Evolutionary conservation across 2,888 invertebrate species (phyloP), one percentile per base, ranked within the genome.

Genomic region (Epistrophe grossulariae): DNA sequence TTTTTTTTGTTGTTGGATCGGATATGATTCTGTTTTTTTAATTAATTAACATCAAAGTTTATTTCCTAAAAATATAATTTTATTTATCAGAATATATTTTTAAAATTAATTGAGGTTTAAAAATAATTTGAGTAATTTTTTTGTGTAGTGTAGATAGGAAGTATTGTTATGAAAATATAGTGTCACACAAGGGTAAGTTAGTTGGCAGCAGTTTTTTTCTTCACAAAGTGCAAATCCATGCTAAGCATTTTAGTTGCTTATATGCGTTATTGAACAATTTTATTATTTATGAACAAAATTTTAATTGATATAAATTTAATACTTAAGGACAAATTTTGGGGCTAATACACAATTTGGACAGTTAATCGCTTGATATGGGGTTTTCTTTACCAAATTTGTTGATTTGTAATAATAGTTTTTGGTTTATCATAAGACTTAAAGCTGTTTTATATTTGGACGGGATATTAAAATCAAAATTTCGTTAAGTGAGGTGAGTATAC

Each of bases 31-130:
- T 89, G 90, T 89, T 89, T 91, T 92, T 90, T 90, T 88, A n/a
- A 90, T 90, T 91, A 90, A 24, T 91, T 89, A 91, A 92, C 90
- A 91, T 92, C 92, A 92, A 90, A 91, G 91, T 90, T 92, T 91
- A 91, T 89, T 91, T 91, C 92, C 92, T 92, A 90, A 89, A 87
- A 72, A 83, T 87, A 83, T 24, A 62, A 60, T 40, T 79, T 73
- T 66, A 66, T 38, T 48, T 48, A 83, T 83, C 79, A 87, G 48
- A 72, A 74, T 59, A n/a, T 45, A 11, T 38, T 24, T 55, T 48
- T 59, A 17, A 52, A n/a, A 38, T 71, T 57, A 62, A 24, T 8
- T 31, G 6, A n/a, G n/a, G n/a, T n/a, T n/a, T n/a, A n/a, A n/a
- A n/a, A n/a, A 9, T 55, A 15, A 17, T 45, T 57, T 72, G 13